Evolutionary conservation across 2,888 invertebrate genomes (phyloP).

Genomic region (Hetaerina titia): DNA sequence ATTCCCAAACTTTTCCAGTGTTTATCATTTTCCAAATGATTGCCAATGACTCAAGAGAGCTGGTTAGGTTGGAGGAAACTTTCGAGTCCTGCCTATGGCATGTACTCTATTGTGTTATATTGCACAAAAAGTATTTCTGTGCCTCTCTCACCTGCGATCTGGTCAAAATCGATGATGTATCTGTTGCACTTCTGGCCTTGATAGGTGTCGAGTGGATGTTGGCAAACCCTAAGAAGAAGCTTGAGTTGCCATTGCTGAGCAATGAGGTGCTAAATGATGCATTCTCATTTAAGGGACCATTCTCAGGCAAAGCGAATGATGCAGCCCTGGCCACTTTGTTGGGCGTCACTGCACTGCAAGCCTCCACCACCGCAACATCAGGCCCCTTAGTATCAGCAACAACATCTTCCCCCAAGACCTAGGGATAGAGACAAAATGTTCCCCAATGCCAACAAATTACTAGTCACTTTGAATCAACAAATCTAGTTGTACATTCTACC

Average conservation of each 20-base stretch:
- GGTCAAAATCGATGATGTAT: neutral
- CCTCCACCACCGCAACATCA: no score
- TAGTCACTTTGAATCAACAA: no score
- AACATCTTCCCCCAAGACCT: neutral
- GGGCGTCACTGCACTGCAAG: neutral
- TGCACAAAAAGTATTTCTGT: no score
- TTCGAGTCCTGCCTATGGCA: no score
- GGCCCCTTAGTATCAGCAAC: neutral
- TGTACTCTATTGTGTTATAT: no score
- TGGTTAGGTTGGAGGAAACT: no score
- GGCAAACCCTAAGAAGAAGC: neutral
- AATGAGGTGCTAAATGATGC: neutral
- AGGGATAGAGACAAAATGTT: neutral
- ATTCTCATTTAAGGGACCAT: neutral
- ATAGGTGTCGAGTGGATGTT: conserved; percentile 27
- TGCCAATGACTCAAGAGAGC: no score
- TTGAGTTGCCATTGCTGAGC: neutral
- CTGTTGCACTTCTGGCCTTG: conserved; percentile 39
- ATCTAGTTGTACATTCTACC: no score
- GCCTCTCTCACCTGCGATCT: neutral
- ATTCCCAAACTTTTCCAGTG: no score
- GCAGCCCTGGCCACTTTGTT: neutral
- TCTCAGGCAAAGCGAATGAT: neutral
- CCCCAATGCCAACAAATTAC: neutral
- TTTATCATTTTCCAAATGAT: no score